A percentile compares a stretch with the other conserved stretches of the same genome.
Evolutionary conservation across 1,140 invertebrate species (phyloP).

Genomic region (Scaptomyza hsui): DNA sequence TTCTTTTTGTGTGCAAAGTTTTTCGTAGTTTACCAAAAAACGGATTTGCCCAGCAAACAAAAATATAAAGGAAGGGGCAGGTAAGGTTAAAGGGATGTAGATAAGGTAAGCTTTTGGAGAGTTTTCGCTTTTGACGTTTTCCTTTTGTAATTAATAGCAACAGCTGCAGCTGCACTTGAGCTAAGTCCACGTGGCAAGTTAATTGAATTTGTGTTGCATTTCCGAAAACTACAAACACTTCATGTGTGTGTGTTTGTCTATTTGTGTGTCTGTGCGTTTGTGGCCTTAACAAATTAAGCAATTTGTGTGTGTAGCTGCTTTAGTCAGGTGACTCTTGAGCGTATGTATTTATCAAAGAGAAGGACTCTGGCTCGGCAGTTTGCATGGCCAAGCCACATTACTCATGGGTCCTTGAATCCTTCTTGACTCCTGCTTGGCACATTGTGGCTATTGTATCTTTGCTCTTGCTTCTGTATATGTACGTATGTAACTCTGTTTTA

Average conservation of each 20-base stretch:
- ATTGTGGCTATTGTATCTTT: not conserved
- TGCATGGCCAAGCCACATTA: slow-evolving; percentile 66
- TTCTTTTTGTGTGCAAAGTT: slow-evolving; percentile 1
- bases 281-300: slow-evolving; percentile 72
- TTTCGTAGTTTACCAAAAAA: slow-evolving; percentile 47
- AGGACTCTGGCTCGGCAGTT: slow-evolving; percentile 57
- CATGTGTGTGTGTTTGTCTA: slow-evolving; percentile 10
- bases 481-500: slow-evolving; percentile 42
- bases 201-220: slow-evolving; percentile 77
- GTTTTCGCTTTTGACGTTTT: slow-evolving; percentile 53
- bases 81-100: too few species aligned
- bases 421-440: slow-evolving; percentile 41
- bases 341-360: slow-evolving; percentile 76
- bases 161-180: slow-evolving; percentile 28
- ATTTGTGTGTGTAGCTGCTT: slow-evolving; percentile 42
- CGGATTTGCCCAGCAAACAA: slow-evolving; percentile 31
- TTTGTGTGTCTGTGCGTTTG: slow-evolving; percentile 18
- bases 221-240: slow-evolving; percentile 56
- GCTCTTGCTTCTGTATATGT: slow-evolving; percentile 4
- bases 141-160: slow-evolving; percentile 62
- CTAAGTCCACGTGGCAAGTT: slow-evolving; percentile 40
- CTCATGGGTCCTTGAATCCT: slow-evolving; percentile 52
- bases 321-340: slow-evolving; percentile 58
- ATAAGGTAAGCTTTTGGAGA: too few species aligned
- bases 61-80: too few species aligned